These are phyloP conservation scores for Taenaris catops DNA, from an alignment of 2,888 invertebrate species.

Conservation along the genomic window DNA sequence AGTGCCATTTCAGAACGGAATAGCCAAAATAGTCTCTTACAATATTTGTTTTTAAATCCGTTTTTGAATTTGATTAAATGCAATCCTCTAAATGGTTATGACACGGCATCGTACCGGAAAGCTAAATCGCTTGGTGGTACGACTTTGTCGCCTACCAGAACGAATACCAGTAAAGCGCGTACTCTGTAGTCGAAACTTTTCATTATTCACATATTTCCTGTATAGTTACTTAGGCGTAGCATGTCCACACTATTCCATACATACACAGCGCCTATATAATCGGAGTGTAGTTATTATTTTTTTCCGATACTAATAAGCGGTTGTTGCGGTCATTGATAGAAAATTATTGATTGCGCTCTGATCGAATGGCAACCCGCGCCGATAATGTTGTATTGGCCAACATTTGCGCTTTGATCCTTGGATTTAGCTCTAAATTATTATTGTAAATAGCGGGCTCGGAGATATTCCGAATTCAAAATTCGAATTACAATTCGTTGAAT, in stretches of 20 bases:
- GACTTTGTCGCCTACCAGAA: too few relatives aligned
- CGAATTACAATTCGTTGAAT: not conserved
- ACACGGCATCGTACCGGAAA: too few relatives aligned
- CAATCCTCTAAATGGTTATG: too few relatives aligned
- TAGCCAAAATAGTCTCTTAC: too few relatives aligned
- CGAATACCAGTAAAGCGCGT: too few relatives aligned
- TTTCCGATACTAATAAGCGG: slow-evolving; percentile 66
- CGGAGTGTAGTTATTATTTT: slow-evolving; percentile 70
- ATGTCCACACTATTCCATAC: slow-evolving; percentile 39
- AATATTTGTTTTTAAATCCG: too few relatives aligned
- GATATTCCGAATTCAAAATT: not conserved
- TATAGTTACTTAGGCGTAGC: too few relatives aligned
- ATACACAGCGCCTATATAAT: slow-evolving; percentile 40
- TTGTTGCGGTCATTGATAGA: slow-evolving; percentile 63
- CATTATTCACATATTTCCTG: too few relatives aligned
- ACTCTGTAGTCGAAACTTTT: too few relatives aligned
- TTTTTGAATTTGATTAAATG: too few relatives aligned
- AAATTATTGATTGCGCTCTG: slow-evolving; percentile 64
- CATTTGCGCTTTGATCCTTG: slow-evolving; percentile 16
- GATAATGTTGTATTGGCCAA: slow-evolving; percentile 27
- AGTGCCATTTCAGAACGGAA: too few relatives aligned
- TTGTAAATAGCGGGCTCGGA: not conserved
- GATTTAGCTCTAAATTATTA: slow-evolving; percentile 5
- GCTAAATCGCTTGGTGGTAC: too few relatives aligned
- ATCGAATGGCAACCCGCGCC: slow-evolving; percentile 31